phyloP scores from a whole-genome alignment of 1,140 invertebrate species.

The Caerostris darwini region DNA sequence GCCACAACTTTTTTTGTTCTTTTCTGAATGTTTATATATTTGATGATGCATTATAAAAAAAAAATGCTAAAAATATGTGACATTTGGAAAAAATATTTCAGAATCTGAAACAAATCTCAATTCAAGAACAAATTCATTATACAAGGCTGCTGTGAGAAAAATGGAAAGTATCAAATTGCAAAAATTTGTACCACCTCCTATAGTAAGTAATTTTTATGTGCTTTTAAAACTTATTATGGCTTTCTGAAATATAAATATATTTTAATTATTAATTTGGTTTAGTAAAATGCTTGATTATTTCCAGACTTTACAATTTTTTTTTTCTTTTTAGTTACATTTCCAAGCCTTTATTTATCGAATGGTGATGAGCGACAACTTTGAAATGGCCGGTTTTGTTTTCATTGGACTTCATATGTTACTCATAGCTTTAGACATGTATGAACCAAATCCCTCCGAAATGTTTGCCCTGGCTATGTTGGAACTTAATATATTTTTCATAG shows the following conservation, averaged over 20 bases:
- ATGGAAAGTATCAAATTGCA: constrained; percentile 61
- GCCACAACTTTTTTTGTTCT: too few species aligned
- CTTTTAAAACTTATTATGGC: constrained; percentile 31
- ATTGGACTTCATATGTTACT: constrained; percentile 99
- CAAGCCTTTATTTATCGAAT: constrained; percentile 98
- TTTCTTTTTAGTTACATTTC: constrained; percentile 92
- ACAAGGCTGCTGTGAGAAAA: constrained; percentile 63
- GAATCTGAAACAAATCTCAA: constrained; percentile 20
- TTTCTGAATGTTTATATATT: too few species aligned
- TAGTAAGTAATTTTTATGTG: constrained; percentile 18
- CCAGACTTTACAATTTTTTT: too few species aligned
- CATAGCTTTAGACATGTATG: constrained; percentile 98
- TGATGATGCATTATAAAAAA: too few species aligned
- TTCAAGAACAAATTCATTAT: constrained; percentile 27
- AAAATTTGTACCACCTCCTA: constrained; percentile 57
- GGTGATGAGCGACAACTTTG: constrained; percentile 98
- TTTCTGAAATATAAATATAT: not conserved
- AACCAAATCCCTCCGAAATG: constrained; percentile 87
- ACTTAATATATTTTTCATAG: constrained; percentile 98
- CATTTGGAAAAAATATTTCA: too few species aligned
- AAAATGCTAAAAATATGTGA: too few species aligned
- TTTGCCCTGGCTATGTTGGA: constrained; percentile 93
- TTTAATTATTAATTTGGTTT: too few species aligned
- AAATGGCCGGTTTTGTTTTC: constrained; percentile 99
- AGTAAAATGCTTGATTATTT: too few species aligned